Conservation (phyloP, 92 coral and sea anemone species). For the Porites rus region DNA sequence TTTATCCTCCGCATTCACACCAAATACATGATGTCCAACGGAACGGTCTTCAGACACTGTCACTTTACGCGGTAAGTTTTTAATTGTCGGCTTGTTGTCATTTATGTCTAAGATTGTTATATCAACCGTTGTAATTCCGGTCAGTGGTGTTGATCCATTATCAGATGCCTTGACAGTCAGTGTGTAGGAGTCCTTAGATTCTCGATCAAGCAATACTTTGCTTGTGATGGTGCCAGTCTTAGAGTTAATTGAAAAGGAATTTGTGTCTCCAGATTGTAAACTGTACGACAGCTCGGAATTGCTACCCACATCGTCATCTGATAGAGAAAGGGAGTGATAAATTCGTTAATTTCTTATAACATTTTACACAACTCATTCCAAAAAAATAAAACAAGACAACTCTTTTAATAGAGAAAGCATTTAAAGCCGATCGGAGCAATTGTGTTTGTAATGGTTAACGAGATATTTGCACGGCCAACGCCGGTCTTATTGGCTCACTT, state of each 20-base stretch:
- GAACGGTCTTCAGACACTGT: constrained; percentile 46
- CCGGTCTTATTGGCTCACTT: too few species aligned
- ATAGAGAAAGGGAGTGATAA: background rate
- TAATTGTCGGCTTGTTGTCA: constrained; percentile 68
- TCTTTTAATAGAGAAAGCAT: too few species aligned
- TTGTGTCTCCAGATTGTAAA: constrained; percentile 56
- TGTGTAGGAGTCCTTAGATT: constrained; percentile 64
- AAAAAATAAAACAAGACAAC: too few species aligned
- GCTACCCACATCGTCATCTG: constrained; percentile 86
- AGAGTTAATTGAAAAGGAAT: constrained; percentile 58
- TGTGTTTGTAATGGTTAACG: too few species aligned
- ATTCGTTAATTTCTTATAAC: too few species aligned
- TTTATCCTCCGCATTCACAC: constrained; percentile 64
- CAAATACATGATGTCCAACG: constrained; percentile 20
- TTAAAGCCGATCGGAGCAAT: too few species aligned
- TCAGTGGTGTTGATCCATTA: constrained; percentile 50
- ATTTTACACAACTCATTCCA: too few species aligned
- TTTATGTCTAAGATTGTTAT: constrained; percentile 74
- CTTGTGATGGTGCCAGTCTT: constrained; percentile 48
- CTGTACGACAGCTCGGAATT: constrained; percentile 75
- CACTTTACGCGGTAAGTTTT: constrained; percentile 2
- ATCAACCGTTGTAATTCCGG: constrained; percentile 57
- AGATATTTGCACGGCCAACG: too few species aligned
- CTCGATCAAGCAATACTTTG: constrained; percentile 68
- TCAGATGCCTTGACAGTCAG: constrained; percentile 76